Base-by-base conservation (phyloP, 2,888 invertebrate genomes). In the Tortrix viridana region DNA sequence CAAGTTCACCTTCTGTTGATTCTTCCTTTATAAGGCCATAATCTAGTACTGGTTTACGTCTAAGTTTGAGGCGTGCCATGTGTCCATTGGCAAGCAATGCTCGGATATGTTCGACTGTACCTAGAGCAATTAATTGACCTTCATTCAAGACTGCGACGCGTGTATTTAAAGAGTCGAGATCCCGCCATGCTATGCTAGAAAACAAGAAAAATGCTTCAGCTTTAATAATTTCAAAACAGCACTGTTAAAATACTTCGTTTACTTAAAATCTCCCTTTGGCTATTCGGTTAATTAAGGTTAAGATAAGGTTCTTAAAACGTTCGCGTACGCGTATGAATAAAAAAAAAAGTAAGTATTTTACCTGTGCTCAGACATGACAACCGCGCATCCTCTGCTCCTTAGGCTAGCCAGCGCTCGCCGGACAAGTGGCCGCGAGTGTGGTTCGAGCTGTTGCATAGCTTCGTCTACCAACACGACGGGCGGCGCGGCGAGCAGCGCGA, bases 181-280 rank as follows among this genome's bases (percentile, higher is more conserved):
- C 46, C 18, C 49, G 54, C 68, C 68, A 68, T 5, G 52, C 53
- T 57, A 66, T 22, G 18, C 68, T 68, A 38, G 6, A 62, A 65
- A 41, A 19, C 3, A 43, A 59, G 12, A 32, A 2, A 32, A n/a
- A n/a, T n/a, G n/a, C n/a, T n/a, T n/a, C n/a, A n/a, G n/a, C n/a
- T n/a, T n/a, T n/a, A n/a, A n/a, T n/a, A n/a, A n/a, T n/a, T n/a
- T n/a, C n/a, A n/a, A n/a, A n/a, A n/a, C n/a, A n/a, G n/a, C n/a
- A n/a, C n/a, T n/a, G n/a, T n/a, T n/a, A n/a, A n/a, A n/a, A n/a
- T n/a, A n/a, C n/a, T n/a, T n/a, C n/a, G n/a, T n/a, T n/a, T n/a
- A n/a, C n/a, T n/a, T n/a, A n/a, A n/a, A n/a, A n/a, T n/a, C 6
- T 26, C 26, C 26, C 26, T 26, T 5, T 26, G 26, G 26, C 26